Evolutionary conservation across 2,888 invertebrate species (phyloP).

Genomic region (Ceriagrion tenellum): DNA sequence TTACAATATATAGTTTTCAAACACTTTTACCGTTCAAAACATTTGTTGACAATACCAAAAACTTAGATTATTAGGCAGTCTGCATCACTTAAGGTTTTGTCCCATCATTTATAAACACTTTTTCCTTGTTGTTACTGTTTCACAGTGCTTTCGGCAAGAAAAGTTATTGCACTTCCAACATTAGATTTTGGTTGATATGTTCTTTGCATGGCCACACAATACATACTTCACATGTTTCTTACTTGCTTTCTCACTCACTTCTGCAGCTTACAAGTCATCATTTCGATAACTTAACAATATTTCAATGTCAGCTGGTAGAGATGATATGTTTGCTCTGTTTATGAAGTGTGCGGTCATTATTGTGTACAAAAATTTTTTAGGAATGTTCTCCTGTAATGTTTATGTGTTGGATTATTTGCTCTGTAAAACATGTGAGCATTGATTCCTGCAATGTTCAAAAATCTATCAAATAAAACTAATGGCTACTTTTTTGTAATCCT

Average conservation of each 20-base stretch:
- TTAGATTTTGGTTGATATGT: too few relatives aligned
- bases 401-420: constrained; percentile 4
- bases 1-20: too few relatives aligned
- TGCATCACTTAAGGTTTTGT: too few relatives aligned
- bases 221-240: not conserved
- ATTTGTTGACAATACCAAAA: too few relatives aligned
- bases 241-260: too few relatives aligned
- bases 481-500: not conserved
- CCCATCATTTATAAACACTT: too few relatives aligned
- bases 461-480: not conserved
- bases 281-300: not conserved
- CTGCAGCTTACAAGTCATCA: not conserved
- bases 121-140: too few relatives aligned
- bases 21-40: too few relatives aligned
- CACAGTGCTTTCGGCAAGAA: too few relatives aligned
- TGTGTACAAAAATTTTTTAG: not conserved
- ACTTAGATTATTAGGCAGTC: too few relatives aligned
- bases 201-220: too few relatives aligned
- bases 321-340: constrained; percentile 19
- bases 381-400: constrained; percentile 12
- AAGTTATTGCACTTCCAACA: too few relatives aligned
- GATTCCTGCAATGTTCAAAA: not conserved
- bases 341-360: constrained; percentile 9
- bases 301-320: constrained; percentile 21
- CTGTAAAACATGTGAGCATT: not conserved